These are phyloP conservation scores for Clarias pachynema DNA, from an alignment of 2,797 vertebrate genomes.

Conservation along the genomic window DNA sequence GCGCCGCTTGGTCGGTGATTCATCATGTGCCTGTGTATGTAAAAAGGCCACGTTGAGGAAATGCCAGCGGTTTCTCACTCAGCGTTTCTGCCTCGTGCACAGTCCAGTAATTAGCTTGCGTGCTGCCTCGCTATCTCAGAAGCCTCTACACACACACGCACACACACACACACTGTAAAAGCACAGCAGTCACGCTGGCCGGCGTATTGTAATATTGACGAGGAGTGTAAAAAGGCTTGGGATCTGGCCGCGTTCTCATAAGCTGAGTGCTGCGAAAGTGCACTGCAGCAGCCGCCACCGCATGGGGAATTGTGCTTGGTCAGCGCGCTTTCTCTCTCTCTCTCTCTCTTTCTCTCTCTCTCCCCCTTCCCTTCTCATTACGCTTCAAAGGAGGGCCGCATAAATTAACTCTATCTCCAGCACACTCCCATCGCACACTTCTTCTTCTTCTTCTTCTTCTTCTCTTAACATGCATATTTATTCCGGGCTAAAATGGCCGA, in stretches of 20 bases:
- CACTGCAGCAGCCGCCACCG: slow-evolving; percentile 51
- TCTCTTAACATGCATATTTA: not conserved
- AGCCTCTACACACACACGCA: slow-evolving; percentile 32
- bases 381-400: slow-evolving; percentile 41
- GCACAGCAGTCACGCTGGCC: slow-evolving; percentile 47
- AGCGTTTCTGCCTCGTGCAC: slow-evolving; percentile 19
- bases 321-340: slow-evolving; percentile 44
- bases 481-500: not conserved
- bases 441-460: slow-evolving; percentile 3
- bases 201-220: slow-evolving; percentile 62
- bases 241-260: slow-evolving; percentile 50
- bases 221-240: slow-evolving; percentile 60
- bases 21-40: not conserved
- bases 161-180: slow-evolving; percentile 18
- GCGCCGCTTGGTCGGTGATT: not conserved
- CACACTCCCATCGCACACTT: not conserved
- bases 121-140: slow-evolving; percentile 12
- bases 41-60: not conserved
- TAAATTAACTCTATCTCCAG: slow-evolving; percentile 53
- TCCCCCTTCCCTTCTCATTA: slow-evolving; percentile 51
- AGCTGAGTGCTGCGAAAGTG: slow-evolving; percentile 57
- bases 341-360: slow-evolving; percentile 19
- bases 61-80: slow-evolving; percentile 31
- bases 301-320: slow-evolving; percentile 52
- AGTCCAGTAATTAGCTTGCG: slow-evolving; percentile 18